Conservation (phyloP, 2,888 invertebrate genomes). For the Hoplodrina ambigua region DNA sequence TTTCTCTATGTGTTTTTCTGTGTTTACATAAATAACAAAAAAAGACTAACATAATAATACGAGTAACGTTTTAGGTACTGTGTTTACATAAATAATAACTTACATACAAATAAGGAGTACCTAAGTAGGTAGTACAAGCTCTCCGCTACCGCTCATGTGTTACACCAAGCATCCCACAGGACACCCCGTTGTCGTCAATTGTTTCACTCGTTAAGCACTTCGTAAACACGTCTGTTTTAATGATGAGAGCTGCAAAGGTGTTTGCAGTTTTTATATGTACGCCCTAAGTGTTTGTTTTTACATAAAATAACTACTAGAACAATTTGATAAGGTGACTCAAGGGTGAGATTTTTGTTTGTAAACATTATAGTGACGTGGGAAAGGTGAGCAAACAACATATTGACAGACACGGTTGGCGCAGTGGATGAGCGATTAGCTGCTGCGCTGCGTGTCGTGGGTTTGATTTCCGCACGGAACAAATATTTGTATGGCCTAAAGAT, state of each 20-base stretch:
- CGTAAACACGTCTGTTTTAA: constrained; percentile 79
- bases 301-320: constrained; percentile 16
- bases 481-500: too few species aligned
- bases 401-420: neutral
- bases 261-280: constrained; percentile 57
- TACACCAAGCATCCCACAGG: constrained; percentile 67
- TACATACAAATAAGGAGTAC: too few species aligned
- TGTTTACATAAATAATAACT: too few species aligned
- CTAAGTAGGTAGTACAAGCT: neutral
- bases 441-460: too few species aligned
- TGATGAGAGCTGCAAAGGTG: constrained; percentile 66
- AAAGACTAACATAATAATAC: too few species aligned
- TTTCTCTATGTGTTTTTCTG: too few species aligned
- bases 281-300: constrained; percentile 51
- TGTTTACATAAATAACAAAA: too few species aligned
- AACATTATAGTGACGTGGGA: constrained; percentile 3
- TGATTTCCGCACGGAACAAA: too few species aligned
- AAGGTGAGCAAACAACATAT: constrained; percentile 1
- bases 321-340: constrained; percentile 35
- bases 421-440: too few species aligned
- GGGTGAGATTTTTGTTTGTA: constrained; percentile 17
- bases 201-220: constrained; percentile 78
- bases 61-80: too few species aligned
- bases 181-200: constrained; percentile 84
- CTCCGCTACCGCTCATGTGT: constrained; percentile 56